These are phyloP conservation scores for Macrostomum lignano DNA, from an alignment of 1,140 invertebrate genomes.

Conservation along the genomic window DNA sequence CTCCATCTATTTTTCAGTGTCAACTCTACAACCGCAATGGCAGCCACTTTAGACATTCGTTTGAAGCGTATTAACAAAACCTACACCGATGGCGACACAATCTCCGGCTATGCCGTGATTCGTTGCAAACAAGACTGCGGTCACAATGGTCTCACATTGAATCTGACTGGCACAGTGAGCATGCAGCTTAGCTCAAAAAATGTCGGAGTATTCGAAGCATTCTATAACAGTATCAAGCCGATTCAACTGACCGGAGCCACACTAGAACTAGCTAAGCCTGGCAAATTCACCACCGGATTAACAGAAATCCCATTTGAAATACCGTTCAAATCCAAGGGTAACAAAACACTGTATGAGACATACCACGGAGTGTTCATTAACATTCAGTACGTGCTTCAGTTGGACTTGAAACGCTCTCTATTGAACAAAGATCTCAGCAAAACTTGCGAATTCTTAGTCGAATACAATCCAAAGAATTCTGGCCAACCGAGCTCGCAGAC, in stretches of 20 bases:
- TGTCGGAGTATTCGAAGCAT: slow-evolving; percentile 70
- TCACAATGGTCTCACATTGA: slow-evolving; percentile 60
- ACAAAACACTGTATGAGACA: slow-evolving; percentile 55
- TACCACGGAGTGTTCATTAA: slow-evolving; percentile 89
- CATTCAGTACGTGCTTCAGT: slow-evolving; percentile 51
- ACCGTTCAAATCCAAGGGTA: slow-evolving; percentile 39
- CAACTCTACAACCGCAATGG: no score
- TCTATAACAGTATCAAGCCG: slow-evolving; percentile 61
- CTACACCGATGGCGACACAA: slow-evolving; percentile 46
- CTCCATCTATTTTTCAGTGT: no score
- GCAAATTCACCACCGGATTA: slow-evolving; percentile 49
- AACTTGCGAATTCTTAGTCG: slow-evolving; percentile 60
- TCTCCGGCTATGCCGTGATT: slow-evolving; percentile 48
- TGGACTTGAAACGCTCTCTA: slow-evolving; percentile 61
- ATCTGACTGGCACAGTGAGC: slow-evolving; percentile 58
- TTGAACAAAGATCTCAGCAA: slow-evolving; percentile 54
- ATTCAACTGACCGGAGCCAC: slow-evolving; percentile 48
- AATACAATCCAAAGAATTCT: slow-evolving; percentile 37
- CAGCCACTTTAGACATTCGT: slow-evolving; percentile 42
- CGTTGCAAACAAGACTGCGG: slow-evolving; percentile 46
- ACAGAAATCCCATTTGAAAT: slow-evolving; percentile 82
- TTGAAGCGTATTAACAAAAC: slow-evolving; percentile 52
- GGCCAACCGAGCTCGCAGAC: slow-evolving; percentile 13
- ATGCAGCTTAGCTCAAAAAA: slow-evolving; percentile 70
- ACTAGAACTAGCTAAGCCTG: slow-evolving; percentile 50